These are phyloP conservation scores for Xenopus petersii DNA, from an alignment of 2,797 vertebrate genomes.

Conservation along the genomic window DNA sequence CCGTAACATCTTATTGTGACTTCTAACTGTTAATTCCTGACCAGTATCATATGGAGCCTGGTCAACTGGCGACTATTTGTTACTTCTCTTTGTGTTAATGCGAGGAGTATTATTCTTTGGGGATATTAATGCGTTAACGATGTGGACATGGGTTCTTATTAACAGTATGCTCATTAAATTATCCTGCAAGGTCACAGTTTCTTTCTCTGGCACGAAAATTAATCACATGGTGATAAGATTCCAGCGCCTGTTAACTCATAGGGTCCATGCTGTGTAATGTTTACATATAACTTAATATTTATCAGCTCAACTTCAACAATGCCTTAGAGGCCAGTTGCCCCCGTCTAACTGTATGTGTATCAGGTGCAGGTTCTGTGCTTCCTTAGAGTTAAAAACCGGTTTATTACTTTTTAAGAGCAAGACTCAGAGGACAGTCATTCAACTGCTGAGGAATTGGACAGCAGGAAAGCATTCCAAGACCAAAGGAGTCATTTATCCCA, in stretches of 20 bases:
- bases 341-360: constrained; percentile 48
- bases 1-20: not conserved
- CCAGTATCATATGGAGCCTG: not conserved
- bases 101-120: not conserved
- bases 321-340: not conserved
- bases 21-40: not conserved
- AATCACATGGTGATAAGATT: not conserved
- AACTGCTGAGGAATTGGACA: constrained; percentile 85
- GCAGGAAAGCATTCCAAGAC: constrained; percentile 80
- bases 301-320: not conserved
- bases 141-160: constrained; percentile 3
- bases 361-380: constrained; percentile 60
- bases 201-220: not conserved
- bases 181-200: not conserved
- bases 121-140: not conserved
- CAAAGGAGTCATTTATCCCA: constrained; percentile 73
- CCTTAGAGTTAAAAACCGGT: constrained; percentile 56
- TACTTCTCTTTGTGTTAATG: not conserved
- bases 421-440: constrained; percentile 75
- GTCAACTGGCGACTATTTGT: not conserved
- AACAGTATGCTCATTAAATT: not conserved
- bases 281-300: not conserved
- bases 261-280: not conserved
- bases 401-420: constrained; percentile 67
- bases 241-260: not conserved